Evolutionary conservation across 1,140 invertebrate genomes (phyloP).

Genomic region (Philaenus spumarius): DNA sequence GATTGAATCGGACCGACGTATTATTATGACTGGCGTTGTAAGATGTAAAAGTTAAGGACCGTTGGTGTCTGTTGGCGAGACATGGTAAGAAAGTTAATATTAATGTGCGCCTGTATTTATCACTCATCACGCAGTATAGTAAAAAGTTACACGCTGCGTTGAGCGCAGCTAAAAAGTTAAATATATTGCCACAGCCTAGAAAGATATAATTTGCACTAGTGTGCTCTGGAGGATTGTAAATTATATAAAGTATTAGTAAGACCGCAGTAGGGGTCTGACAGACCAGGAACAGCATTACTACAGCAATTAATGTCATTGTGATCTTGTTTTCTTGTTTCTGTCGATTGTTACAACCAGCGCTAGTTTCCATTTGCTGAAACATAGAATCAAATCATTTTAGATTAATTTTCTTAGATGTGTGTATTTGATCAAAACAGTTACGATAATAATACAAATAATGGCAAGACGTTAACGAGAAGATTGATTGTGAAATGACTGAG

Average conservation of each 20-base stretch:
- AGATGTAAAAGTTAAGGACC: conserved; percentile 19
- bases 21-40: conserved; percentile 21
- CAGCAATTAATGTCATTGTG: conserved; percentile 65
- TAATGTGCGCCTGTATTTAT: conserved; percentile 67
- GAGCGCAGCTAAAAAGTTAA: conserved; percentile 61
- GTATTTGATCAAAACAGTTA: too few relatives aligned
- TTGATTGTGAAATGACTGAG: too few relatives aligned
- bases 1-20: conserved; percentile 17
- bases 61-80: conserved; percentile 20
- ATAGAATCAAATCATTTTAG: background rate
- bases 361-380: conserved; percentile 10
- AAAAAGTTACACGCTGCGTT: conserved; percentile 71
- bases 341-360: conserved; percentile 22
- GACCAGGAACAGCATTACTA: conserved; percentile 64
- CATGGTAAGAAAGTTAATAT: conserved; percentile 53
- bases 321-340: conserved; percentile 59
- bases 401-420: too few relatives aligned
- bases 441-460: too few relatives aligned
- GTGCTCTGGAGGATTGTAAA: conserved; percentile 38
- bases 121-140: conserved; percentile 68
- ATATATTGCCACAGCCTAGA: conserved; percentile 58
- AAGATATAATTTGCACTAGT: conserved; percentile 37
- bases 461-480: too few relatives aligned
- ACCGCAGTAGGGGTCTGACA: conserved; percentile 63
- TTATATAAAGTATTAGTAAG: conserved; percentile 44